Evolutionary conservation across 2,113 vertebrate genomes (phyloP), one percentile per base, ranked within the genome.

Genomic region (Erpornis zantholeuca): DNA sequence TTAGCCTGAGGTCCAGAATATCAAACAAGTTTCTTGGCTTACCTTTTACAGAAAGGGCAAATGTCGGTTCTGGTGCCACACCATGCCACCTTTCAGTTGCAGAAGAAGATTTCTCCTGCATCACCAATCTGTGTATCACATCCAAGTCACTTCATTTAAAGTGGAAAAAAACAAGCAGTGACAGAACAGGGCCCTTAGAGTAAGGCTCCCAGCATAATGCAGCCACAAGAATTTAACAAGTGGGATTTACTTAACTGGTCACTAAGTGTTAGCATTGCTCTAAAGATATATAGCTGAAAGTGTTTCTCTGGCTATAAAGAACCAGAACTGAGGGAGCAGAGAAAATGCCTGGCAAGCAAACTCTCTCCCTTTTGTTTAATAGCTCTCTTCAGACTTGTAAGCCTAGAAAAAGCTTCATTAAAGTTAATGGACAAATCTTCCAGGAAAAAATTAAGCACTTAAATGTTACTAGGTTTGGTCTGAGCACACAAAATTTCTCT

Each of bases 351-450:
- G 92, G 66, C 86, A 97, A 96, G 92, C 94, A 95, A 94, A 88
- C n/a, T 59, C 82, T 71, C 52, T 94, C 84, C 59, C 89, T 81
- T 61, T 96, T 94, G 96, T 53, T 49, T 94, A 90, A 97, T 97
- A 97, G 92, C 92, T 94, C 92, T 92, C 90, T 69, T 17, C 44
- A 94, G 93, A 96, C 80, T 61, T 80, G 57, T n/a, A 80, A 94
- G 57, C 80, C 94, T 80, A 83, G 93, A 92, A 97, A 96, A 97
- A 97, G 73, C 95, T 95, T 97, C 92, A 95, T 98, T 98, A 98
- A 97, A 98, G 97, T 97, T 98, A 98, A 98, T 97, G 96, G 86
- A 95, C 93, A 97, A 95, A 96, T 91, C 90, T 96, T 96, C 53
- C 75, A 84, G 1, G 96, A 89, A 80, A 81, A 40, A 78, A 76